Evolutionary conservation across 2,113 vertebrate species (phyloP), one percentile per base, ranked within the genome.

Genomic region (Trichechus manatus): DNA sequence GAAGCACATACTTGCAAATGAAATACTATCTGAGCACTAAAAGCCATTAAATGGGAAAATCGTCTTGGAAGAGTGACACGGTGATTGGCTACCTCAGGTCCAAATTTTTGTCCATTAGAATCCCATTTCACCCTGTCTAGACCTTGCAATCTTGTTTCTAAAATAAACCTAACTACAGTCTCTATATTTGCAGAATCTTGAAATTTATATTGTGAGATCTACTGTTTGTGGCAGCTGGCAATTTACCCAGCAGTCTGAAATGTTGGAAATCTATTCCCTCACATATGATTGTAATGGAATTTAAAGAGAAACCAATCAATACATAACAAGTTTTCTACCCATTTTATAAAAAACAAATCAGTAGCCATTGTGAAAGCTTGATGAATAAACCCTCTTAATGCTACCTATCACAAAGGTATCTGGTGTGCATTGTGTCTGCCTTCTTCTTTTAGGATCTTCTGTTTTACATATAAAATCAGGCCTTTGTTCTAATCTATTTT

Each of bases 71-170:
- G 78, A 95, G 86, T 97, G 94, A 96, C 95, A 96, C 88, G 81
- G 85, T 94, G 90, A 97, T 97, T 96, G 94, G 47, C 61, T 95
- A 94, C 39, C 42, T 94, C 29, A 33, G 33, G 13, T 87, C 56
- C 56, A 80, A 91, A 93, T 53, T 87, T 97, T 91, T 81, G 33
- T 86, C 85, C 63, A 39, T 96, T 97, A 94, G 80, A 95, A 85
- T 56, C 33, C 85, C 29, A 81, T 96, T 91, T 97, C 39, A 83
- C 23, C 22, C 53, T 92, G 7, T 68, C 53, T 64, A 53, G n/a
- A 92, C 74, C 77, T 78, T 96, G 14, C 56, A 95, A 95, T 97
- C 68, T 97, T 96, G 23, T 89, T 97, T 94, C 89, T 94, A 93
- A 97, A 95, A 94, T 82, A 95, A 91, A 87, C n/a, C 56, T 87